A percentile compares a stretch with the other conserved stretches of the same genome.
Evolutionary conservation across 2,888 invertebrate species (phyloP).

Genomic region (Limnephilus auricula): DNA sequence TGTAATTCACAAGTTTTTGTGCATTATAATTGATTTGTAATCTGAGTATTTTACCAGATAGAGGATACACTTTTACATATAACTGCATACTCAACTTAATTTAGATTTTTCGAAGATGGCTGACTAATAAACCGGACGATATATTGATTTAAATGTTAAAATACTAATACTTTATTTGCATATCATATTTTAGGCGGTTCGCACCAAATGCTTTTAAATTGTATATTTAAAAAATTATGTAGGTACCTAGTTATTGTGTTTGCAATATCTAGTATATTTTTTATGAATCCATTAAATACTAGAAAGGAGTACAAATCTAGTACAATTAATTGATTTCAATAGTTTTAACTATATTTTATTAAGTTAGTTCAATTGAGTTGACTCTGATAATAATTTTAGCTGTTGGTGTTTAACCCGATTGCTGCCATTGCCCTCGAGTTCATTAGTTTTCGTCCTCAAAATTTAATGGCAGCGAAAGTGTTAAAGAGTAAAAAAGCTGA

Average conservation of each 20-base stretch:
- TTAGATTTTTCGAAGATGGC: no score
- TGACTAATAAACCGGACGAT: no score
- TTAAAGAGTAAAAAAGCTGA: background rate
- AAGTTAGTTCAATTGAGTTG: background rate
- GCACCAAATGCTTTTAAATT: background rate
- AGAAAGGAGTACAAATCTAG: background rate
- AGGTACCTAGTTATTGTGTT: background rate
- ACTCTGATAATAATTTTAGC: background rate
- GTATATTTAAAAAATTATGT: background rate
- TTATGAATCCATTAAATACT: background rate
- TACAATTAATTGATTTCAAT: background rate
- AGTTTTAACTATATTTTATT: background rate
- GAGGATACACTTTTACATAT: no score
- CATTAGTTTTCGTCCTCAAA: no score
- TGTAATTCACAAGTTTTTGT: no score
- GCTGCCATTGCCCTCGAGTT: no score
- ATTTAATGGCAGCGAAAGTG: no score
- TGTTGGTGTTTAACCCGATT: background rate
- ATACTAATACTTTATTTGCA: no score
- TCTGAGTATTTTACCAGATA: no score
- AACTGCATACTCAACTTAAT: no score
- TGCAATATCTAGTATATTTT: background rate
- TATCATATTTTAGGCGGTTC: background rate
- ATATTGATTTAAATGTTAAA: no score
- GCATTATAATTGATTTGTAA: no score